These are phyloP conservation scores for Scartelaos histophorus DNA, from an alignment of 2,113 vertebrate genomes.

Conservation along the genomic window DNA sequence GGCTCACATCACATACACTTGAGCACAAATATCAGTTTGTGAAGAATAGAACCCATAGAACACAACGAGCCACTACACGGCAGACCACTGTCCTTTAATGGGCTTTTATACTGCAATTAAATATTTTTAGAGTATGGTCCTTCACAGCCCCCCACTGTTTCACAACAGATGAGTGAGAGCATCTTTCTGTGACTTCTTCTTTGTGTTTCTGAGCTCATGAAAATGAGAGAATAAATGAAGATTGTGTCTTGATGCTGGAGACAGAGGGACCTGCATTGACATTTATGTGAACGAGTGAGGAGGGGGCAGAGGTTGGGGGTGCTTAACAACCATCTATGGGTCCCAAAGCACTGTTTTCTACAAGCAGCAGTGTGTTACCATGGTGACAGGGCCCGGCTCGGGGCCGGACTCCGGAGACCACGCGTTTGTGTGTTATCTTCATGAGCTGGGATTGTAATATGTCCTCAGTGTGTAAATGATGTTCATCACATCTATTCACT, in stretches of 20 bases:
- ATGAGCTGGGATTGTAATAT: constrained; percentile 10
- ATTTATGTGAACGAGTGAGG: constrained; percentile 15
- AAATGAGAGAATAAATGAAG: constrained; percentile 20
- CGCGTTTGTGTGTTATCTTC: constrained; percentile 21
- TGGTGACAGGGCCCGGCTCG: constrained; percentile 80
- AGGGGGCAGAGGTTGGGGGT: constrained; percentile 28
- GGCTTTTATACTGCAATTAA: constrained; percentile 55
- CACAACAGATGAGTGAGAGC: constrained; percentile 23
- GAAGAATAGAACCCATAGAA: constrained; percentile 27
- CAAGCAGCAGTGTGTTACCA: constrained; percentile 79
- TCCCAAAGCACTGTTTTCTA: constrained; percentile 77
- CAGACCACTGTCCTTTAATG: constrained; percentile 36
- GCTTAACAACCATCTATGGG: constrained; percentile 56
- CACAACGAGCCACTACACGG: constrained; percentile 42
- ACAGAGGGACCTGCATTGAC: constrained; percentile 19
- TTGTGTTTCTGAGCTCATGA: constrained; percentile 19
- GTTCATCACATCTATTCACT: constrained; percentile 10
- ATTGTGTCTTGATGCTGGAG: constrained; percentile 6
- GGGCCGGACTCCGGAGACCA: constrained; percentile 71
- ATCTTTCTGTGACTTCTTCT: constrained; percentile 15
- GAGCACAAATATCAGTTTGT: constrained; percentile 19
- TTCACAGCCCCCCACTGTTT: constrained; percentile 37
- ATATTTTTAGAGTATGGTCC: constrained; percentile 45
- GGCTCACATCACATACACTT: constrained; percentile 12
- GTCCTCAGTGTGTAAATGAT: constrained; percentile 26